Evolutionary conservation across 1,140 invertebrate genomes (phyloP).

Genomic region (Drosophila sproati): DNA sequence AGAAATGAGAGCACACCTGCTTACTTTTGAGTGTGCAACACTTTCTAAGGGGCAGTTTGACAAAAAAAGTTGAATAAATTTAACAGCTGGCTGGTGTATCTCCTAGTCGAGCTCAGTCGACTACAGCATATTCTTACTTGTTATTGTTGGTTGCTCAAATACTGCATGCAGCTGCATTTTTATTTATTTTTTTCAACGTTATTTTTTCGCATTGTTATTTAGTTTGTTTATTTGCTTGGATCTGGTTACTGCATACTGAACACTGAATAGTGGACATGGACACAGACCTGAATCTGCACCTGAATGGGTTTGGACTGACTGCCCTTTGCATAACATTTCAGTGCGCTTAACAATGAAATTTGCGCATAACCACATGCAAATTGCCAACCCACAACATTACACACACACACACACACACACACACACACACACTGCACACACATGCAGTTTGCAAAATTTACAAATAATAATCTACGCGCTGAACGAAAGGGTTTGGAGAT

Average conservation of each 20-base stretch:
- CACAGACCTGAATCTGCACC: conserved; percentile 11
- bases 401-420: conserved; percentile 31
- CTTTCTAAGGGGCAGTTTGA: too few relatives aligned
- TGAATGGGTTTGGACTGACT: conserved; percentile 34
- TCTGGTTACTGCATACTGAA: background rate
- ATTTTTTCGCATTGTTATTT: conserved; percentile 30
- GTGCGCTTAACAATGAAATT: conserved; percentile 81
- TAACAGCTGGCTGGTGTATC: background rate
- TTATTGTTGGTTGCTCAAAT: conserved; percentile 23
- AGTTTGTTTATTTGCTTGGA: conserved; percentile 46
- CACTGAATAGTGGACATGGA: conserved; percentile 7
- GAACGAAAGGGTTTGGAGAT: conserved; percentile 25
- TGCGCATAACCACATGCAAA: conserved; percentile 83
- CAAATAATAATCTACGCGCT: conserved; percentile 81
- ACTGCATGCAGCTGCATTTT: conserved; percentile 23
- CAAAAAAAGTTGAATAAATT: too few relatives aligned
- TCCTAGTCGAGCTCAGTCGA: too few relatives aligned
- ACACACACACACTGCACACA: conserved; percentile 28
- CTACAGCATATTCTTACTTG: background rate
- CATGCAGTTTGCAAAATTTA: conserved; percentile 59
- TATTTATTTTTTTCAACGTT: background rate
- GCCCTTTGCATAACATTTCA: conserved; percentile 62
- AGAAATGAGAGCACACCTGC: too few relatives aligned
- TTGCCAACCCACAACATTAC: conserved; percentile 71
- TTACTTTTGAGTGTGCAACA: too few relatives aligned